Conservation (phyloP, 2,113 vertebrate species). For the Dissostichus mawsoni region DNA sequence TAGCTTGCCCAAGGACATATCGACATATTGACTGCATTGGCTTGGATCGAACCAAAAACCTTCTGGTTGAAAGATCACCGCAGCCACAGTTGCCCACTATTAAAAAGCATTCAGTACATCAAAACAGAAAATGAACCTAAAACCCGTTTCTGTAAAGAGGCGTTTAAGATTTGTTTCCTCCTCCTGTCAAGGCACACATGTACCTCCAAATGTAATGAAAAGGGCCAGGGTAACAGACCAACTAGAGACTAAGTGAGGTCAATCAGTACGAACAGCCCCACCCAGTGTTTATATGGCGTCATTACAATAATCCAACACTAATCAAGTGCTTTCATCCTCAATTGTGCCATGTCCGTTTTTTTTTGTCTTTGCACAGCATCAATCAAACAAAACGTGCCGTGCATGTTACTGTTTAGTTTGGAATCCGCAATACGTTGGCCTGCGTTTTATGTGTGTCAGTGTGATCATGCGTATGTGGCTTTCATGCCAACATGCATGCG, state of each 20-base stretch:
- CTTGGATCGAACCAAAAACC: no score
- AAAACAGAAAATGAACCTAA: background rate
- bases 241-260: background rate
- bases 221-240: background rate
- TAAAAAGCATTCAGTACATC: background rate
- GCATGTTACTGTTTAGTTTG: background rate
- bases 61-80: no score
- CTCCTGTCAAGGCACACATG: background rate
- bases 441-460: constrained; percentile 27
- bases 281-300: constrained; percentile 42
- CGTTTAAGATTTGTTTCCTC: background rate
- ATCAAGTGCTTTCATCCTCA: constrained; percentile 14
- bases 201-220: background rate
- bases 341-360: constrained; percentile 12
- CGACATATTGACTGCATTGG: no score
- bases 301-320: constrained; percentile 40
- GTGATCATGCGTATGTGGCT: constrained; percentile 29
- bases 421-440: constrained; percentile 5
- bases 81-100: background rate
- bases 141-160: background rate
- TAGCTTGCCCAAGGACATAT: no score
- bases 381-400: constrained; percentile 21
- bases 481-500: constrained; percentile 37
- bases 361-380: constrained; percentile 25
- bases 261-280: constrained; percentile 47